Base-by-base conservation (phyloP, 2,888 invertebrate species). In the Galeruca laticollis region DNA sequence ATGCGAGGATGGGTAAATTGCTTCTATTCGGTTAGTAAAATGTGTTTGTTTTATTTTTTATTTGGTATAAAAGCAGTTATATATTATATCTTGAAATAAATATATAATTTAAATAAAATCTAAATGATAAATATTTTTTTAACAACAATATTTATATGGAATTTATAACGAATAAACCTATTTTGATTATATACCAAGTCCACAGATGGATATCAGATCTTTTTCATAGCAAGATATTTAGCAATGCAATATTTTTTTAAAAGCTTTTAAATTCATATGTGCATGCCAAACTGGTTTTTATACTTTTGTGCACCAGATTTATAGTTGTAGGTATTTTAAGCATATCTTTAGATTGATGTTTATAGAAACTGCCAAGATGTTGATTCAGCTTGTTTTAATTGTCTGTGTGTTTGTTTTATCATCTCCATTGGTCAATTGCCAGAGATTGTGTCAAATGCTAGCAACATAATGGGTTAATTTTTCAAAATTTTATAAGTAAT, bases 1-100 rank as follows among this genome's bases (percentile, higher is more conserved):
- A 86, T 94, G 82, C 88, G 92, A 81, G 90, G 90, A 78, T 93
- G 92, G 92, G 88, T 89, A 72, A 88, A 88, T 71, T 90, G 90
- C 87, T 89, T 90, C 83, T 90, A 89, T 84, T 80, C 88, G 90
- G 90, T 90, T 89, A 84, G 86, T 82, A 78, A 26, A 37, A 31
- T 51, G 31, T 56, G 52, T 59, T 70, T 61, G 67, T 3, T 20
- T 8, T 57, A n/a, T 35, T 6, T 31, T 20, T 31, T 43, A 33
- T 62, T 68, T 57, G 35, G 51, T 56, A 65, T 62, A 65, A 26
- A 60, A 31, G 67, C 71, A 72, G 70, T 73, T 72, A 72, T 72
- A 69, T 69, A 6, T 26, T 3, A 26, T 26, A 26, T 1, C 6
- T 47, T 18, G 15, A 47, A 47, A 18, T 47, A 10, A 47, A 18